Evolutionary conservation across 2,888 invertebrate species (phyloP), one percentile per base, ranked within the genome.

Genomic region (Drosophila algonquin): DNA sequence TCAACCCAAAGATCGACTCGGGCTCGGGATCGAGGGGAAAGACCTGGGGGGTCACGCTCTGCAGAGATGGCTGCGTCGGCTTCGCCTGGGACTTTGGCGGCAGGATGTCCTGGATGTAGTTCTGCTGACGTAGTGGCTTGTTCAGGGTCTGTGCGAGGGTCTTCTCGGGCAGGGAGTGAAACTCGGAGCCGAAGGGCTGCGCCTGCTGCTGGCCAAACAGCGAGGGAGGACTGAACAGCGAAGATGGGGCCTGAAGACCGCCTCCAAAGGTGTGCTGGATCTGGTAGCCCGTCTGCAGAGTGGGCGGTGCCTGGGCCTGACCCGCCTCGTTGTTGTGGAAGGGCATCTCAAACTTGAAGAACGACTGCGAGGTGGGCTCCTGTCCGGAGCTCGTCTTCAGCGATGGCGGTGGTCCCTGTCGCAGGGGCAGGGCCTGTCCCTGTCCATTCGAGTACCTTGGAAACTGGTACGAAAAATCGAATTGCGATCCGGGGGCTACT

Each of bases 261-360:
- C 86, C 82, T 8, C 90, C 91, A 24, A 90, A 87, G 6, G 90
- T 81, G 58, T 92, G 92, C 27, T 92, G 92, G 21, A 92, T 92
- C 74, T 92, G 92, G 68, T 92, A 92, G 30, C 92, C 92, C 0
- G 92, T 91, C 63, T 92, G 92, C 4, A 92, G 85, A 0, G 89
- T 89, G n/a, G 90, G 79, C 1, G 84, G 85, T 0, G 78, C 79
- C 18, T 88, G 84, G 0, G 75, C 67, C 63, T 75, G 81, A 1
- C 71, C 68, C 7, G 51, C 76, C 7, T 80, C 77, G 18, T 78
- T 81, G 8, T 69, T 70, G 58, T 89, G 89, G 67, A 87, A 79
- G 45, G 92, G 92, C 92, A 92, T 92, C 79, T 92, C 92, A 70
- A 92, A 92, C 63, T 92, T 92, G 67, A 92, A 92, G 78, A 92